phyloP scores from a whole-genome alignment of 2,888 invertebrate species.

The Cantharis rufa region DNA sequence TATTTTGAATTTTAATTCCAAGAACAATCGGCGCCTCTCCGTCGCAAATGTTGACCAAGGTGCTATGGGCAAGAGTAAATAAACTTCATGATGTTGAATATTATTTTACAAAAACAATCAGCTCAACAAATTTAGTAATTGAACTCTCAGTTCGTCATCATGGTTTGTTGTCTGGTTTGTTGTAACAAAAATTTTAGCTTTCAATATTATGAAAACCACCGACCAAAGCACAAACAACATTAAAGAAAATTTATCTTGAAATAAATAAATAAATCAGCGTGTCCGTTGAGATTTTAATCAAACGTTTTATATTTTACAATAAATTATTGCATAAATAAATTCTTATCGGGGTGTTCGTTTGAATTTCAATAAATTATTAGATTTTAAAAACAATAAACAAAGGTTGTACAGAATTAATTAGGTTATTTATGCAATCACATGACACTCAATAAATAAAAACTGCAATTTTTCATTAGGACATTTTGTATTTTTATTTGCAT shows the following conservation, averaged over 20 bases:
- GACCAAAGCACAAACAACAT: too few species aligned
- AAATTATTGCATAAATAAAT: too few species aligned
- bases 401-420: not conserved
- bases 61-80: not conserved
- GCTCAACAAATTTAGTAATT: not conserved
- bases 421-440: not conserved
- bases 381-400: not conserved
- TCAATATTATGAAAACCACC: too few species aligned
- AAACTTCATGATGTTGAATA: not conserved
- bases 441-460: not conserved
- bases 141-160: too few species aligned
- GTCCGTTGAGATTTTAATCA: not conserved
- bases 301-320: not conserved
- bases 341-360: not conserved
- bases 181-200: not conserved
- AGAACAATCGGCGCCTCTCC: not conserved
- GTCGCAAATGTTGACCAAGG: too few species aligned
- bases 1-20: not conserved
- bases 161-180: not conserved
- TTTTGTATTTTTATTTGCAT: not conserved
- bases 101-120: not conserved
- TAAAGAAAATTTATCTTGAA: too few species aligned
- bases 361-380: not conserved
- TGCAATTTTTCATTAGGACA: not conserved
- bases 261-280: not conserved